Percentiles rank a stretch among this genome's conserved stretches.
These are phyloP conservation scores for Idaea biselata DNA, from an alignment of 2,888 invertebrate species.

Conservation along the genomic window DNA sequence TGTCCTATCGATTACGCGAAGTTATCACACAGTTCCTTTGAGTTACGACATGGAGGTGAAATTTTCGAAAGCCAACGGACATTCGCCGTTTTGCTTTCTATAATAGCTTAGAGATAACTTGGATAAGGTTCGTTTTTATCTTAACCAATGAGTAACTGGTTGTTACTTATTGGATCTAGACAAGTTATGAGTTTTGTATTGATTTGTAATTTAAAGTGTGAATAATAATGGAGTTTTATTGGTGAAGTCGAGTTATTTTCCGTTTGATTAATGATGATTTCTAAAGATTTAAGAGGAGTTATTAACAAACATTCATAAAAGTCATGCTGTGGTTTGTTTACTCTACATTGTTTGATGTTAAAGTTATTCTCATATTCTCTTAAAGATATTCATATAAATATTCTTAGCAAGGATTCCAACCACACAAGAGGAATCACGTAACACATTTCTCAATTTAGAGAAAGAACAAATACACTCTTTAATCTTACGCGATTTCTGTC, in stretches of 20 bases:
- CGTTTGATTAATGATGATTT: not conserved
- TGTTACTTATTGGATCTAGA: not conserved
- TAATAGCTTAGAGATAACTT: constrained; percentile 1
- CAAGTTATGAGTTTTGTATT: not conserved
- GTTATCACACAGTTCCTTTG: not conserved
- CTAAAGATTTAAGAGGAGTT: not conserved
- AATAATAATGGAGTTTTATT: not conserved
- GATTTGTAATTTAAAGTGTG: not conserved
- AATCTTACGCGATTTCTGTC: too few species aligned
- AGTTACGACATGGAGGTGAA: constrained; percentile 47
- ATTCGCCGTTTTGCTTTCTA: constrained; percentile 8
- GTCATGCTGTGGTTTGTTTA: too few species aligned
- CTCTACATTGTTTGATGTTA: too few species aligned
- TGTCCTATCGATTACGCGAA: constrained; percentile 1
- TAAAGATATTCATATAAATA: too few species aligned
- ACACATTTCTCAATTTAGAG: too few species aligned
- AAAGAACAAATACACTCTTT: too few species aligned
- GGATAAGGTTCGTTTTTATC: not conserved
- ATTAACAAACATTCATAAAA: not conserved
- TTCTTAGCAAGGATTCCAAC: too few species aligned
- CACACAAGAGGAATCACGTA: too few species aligned
- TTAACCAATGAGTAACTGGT: not conserved
- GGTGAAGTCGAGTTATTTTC: not conserved
- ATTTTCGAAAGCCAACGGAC: constrained; percentile 41
- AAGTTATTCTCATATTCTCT: too few species aligned